Conservation (phyloP, 2,113 vertebrate species). For the Shinisaurus crocodilurus region DNA sequence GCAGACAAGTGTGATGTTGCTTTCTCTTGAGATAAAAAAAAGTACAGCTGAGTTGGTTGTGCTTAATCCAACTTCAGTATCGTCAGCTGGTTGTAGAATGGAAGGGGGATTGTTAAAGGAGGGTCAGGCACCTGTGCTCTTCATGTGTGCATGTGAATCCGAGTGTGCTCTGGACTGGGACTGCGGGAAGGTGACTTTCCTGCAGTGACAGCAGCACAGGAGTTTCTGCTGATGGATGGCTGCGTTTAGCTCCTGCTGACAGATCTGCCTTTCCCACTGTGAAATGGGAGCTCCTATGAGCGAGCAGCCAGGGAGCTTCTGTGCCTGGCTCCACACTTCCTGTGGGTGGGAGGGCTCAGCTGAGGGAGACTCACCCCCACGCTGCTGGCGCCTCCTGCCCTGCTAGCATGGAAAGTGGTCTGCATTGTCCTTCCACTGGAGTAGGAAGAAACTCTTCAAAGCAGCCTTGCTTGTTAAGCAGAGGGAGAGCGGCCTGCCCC, state of each 20-base stretch:
- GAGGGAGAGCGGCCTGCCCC: not conserved
- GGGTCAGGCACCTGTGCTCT: not conserved
- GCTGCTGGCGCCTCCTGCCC: not conserved
- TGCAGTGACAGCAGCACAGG: accelerated
- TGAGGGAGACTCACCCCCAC: not conserved
- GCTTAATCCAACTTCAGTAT: not conserved
- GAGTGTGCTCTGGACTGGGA: slow-evolving; percentile 9
- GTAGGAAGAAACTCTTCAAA: not conserved
- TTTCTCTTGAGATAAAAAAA: slow-evolving; percentile 1
- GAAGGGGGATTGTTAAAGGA: not conserved
- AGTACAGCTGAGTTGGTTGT: not conserved
- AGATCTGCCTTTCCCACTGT: not conserved
- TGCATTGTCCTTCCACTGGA: not conserved
- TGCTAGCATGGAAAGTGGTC: not conserved
- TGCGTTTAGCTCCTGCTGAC: not conserved
- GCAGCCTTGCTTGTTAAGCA: accelerated
- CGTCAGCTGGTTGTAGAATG: not conserved
- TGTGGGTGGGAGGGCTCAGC: not conserved
- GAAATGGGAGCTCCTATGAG: not conserved
- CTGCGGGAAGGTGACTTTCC: not conserved
- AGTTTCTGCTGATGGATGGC: not conserved
- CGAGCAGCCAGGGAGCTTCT: not conserved
- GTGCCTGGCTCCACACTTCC: not conserved
- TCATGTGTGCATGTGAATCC: not conserved
- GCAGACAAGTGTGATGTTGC: not conserved